Percentiles rank a stretch among this genome's conserved stretches.
Conservation (phyloP, 1,140 invertebrate genomes). For the Drosophila lacteicornis region DNA sequence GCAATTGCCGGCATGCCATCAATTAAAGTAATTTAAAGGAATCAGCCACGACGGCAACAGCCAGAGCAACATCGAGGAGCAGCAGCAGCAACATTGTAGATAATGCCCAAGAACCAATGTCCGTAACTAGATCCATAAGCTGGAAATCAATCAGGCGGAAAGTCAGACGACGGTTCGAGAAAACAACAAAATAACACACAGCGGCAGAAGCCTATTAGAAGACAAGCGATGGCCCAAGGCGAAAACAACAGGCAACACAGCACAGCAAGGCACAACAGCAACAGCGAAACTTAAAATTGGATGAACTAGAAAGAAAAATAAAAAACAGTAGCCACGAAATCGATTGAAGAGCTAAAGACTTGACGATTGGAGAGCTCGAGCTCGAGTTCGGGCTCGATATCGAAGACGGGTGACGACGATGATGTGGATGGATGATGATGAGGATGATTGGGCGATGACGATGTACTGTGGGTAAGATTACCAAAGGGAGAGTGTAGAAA, state of each 20-base stretch:
- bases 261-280: background rate
- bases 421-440: constrained; percentile 38
- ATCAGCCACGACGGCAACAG: constrained; percentile 47
- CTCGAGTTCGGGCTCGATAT: constrained; percentile 45
- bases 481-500: background rate
- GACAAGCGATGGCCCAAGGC: constrained; percentile 42
- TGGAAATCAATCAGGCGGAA: constrained; percentile 78
- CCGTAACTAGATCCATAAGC: constrained; percentile 76
- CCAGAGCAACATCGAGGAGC: constrained; percentile 23
- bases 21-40: constrained; percentile 83
- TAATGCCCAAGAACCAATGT: constrained; percentile 53
- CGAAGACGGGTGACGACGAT: constrained; percentile 52
- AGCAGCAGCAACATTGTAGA: constrained; percentile 48
- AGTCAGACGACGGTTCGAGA: constrained; percentile 44
- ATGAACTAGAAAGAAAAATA: constrained; percentile 57
- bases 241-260: constrained; percentile 32
- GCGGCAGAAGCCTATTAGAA: constrained; percentile 63
- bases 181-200: constrained; percentile 34
- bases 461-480: constrained; percentile 16
- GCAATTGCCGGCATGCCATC: constrained; percentile 67
- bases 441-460: constrained; percentile 30
- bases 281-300: constrained; percentile 61
- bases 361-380: constrained; percentile 55
- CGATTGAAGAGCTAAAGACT: constrained; percentile 74
- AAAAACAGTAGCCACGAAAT: constrained; percentile 78